phyloP scores from a whole-genome alignment of 2,888 invertebrate species.

The Cantharis lateralis region DNA sequence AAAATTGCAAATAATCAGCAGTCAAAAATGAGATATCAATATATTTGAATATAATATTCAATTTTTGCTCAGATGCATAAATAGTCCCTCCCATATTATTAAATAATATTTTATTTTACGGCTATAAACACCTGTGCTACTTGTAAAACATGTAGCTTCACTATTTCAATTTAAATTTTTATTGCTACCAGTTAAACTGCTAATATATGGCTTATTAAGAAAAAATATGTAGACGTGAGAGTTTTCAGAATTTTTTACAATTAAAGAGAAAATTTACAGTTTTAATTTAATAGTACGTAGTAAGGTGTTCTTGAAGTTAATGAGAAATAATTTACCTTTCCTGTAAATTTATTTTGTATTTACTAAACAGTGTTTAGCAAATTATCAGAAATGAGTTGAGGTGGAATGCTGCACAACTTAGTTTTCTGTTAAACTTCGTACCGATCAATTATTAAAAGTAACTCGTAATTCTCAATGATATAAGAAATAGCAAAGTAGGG shows the following conservation, averaged over 20 bases:
- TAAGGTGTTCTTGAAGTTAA: background rate
- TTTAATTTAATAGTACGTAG: background rate
- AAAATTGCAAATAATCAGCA: background rate
- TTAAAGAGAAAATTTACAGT: background rate
- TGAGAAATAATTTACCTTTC: background rate
- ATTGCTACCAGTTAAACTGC: background rate
- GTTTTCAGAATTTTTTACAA: background rate
- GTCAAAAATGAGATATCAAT: background rate
- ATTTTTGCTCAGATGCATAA: background rate
- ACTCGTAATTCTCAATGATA: background rate
- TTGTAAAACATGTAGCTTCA: background rate
- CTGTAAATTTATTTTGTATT: background rate
- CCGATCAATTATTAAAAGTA: background rate
- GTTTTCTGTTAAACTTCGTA: background rate
- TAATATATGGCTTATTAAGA: background rate
- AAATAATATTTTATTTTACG: background rate
- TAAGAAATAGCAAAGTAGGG: background rate
- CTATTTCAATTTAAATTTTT: background rate
- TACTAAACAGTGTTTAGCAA: background rate
- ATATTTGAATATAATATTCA: background rate
- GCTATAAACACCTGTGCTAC: background rate
- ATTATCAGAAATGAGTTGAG: background rate
- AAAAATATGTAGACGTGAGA: background rate
- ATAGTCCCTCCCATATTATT: background rate
- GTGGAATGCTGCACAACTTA: background rate